Percentiles rank a stretch among this genome's conserved stretches.
phyloP scores from a whole-genome alignment of 2,113 vertebrate species.

The Phrynocephalus versicolor region DNA sequence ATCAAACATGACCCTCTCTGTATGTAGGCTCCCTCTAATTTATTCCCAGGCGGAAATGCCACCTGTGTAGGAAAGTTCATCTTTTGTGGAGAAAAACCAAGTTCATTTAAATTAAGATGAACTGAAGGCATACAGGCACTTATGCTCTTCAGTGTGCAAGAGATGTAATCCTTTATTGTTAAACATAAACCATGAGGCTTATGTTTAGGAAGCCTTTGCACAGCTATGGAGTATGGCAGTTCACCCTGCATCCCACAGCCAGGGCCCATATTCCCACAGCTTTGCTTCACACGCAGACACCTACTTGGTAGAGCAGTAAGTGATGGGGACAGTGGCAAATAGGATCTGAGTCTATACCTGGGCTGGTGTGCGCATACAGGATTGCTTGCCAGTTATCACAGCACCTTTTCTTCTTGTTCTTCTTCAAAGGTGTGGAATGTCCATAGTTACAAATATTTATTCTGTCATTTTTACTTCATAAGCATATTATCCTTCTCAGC shows the following conservation, averaged over 20 bases:
- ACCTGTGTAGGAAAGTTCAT: not conserved
- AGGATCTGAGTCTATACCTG: not conserved
- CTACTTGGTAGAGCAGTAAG: not conserved
- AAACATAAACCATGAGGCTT: not conserved
- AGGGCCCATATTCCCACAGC: not conserved
- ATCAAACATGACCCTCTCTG: not conserved
- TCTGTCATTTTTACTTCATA: not conserved
- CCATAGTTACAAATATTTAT: not conserved
- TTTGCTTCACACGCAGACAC: not conserved
- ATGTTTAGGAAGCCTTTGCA: not conserved
- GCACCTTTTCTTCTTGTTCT: too few relatives aligned
- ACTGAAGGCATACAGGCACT: not conserved
- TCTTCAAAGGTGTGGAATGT: not conserved
- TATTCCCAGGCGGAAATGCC: conserved; percentile 1
- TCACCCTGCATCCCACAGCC: not conserved
- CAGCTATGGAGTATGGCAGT: not conserved
- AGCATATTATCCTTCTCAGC: not conserved
- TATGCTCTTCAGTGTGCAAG: not conserved
- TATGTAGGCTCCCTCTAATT: not conserved
- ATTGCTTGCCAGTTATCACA: too few relatives aligned
- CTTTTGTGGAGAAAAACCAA: not conserved
- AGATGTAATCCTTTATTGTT: not conserved
- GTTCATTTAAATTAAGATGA: conserved; percentile 6
- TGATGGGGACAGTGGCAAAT: not conserved
- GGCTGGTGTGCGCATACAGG: not conserved